Percentiles rank a stretch among this genome's conserved stretches.
Conservation (phyloP, 2,113 vertebrate species). For the Patagioenas fasciata region DNA sequence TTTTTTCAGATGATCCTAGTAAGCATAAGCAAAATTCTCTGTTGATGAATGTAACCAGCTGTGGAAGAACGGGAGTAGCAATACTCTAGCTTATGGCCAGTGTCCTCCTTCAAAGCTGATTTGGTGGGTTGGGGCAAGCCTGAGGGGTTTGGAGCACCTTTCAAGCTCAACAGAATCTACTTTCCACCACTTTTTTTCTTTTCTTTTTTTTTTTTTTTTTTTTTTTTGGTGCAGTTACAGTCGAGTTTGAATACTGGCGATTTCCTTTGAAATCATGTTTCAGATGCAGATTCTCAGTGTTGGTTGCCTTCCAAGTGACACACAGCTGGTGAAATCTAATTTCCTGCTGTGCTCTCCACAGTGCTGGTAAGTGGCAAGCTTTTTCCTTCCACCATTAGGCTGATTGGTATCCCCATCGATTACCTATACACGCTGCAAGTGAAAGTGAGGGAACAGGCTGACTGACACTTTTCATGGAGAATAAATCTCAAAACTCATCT, state of each 20-base stretch:
- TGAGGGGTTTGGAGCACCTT: not conserved
- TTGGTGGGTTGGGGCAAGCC: not conserved
- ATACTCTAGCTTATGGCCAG: not conserved
- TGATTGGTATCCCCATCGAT: not conserved
- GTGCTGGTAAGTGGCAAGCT: not conserved
- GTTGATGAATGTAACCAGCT: not conserved
- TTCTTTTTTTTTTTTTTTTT: not conserved
- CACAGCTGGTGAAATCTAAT: not conserved
- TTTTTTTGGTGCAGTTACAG: not conserved
- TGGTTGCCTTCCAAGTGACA: not conserved
- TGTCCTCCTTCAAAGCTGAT: not conserved
- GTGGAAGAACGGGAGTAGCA: not conserved
- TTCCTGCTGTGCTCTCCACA: not conserved
- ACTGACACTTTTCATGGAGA: not conserved
- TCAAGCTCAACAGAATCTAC: not conserved
- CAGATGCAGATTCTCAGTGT: not conserved
- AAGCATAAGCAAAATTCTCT: not conserved
- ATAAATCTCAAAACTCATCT: not conserved
- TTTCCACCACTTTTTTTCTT: not conserved
- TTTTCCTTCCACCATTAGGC: not conserved
- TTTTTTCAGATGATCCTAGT: not conserved
- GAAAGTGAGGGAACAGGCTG: not conserved
- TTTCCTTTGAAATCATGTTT: not conserved
- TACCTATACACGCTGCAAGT: not conserved
- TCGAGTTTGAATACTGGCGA: not conserved